Conservation (phyloP, 1,140 invertebrate species). For the Odontomachus brunneus region DNA sequence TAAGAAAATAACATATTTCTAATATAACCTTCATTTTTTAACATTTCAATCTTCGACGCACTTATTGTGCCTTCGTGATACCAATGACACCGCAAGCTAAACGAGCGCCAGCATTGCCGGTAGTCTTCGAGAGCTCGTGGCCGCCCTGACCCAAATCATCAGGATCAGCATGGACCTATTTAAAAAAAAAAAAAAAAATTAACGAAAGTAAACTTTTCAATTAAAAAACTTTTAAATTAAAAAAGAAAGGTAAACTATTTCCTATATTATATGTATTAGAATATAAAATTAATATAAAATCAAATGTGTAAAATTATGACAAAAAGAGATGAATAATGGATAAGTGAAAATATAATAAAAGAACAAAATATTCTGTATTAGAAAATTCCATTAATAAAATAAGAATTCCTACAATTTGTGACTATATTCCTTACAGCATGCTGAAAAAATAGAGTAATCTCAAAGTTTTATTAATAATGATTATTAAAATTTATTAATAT, state of each 20-base stretch:
- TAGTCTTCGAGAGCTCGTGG: conserved; percentile 96
- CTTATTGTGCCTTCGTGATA: conserved; percentile 87
- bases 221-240: no score
- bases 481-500: no score
- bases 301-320: not conserved
- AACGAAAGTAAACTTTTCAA: not conserved
- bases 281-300: not conserved
- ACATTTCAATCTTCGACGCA: not conserved
- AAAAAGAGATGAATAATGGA: no score
- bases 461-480: no score
- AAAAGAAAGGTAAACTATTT: not conserved
- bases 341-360: no score
- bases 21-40: conserved; percentile 3
- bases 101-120: conserved; percentile 98
- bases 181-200: conserved; percentile 10
- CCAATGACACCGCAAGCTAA: conserved; percentile 99
- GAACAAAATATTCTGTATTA: no score
- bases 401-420: no score
- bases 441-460: no score
- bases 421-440: no score
- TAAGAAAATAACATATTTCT: conserved; percentile 51
- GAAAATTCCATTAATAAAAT: no score
- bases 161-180: conserved; percentile 93
- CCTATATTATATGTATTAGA: not conserved
- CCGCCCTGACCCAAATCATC: conserved; percentile 98